Evolutionary conservation across 2,113 vertebrate species (phyloP), one percentile per base, ranked within the genome.

Genomic region (Epinephelus cyanopodus): DNA sequence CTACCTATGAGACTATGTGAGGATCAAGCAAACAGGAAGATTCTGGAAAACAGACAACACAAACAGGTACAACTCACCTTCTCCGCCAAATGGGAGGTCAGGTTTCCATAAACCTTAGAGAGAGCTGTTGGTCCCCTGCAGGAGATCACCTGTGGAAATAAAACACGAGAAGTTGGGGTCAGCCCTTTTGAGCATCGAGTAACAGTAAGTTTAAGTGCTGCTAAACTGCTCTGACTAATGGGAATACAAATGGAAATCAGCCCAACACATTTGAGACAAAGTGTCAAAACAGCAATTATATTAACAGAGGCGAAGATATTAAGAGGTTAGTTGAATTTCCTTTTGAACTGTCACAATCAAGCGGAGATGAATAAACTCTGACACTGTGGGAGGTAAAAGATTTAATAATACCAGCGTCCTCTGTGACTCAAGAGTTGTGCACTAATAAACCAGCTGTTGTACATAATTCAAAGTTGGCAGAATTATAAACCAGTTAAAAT

Each of bases 31-130:
- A 58, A 15, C 5, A 19, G 61, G 27, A 57, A 10, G 53, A 73
- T 18, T 45, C 50, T 3, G 27, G 8, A 27, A 27, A 45, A 52
- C 21, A 52, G 5, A 65, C 2, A 0, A 4, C 15, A 54, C 42
- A 52, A 71, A 77, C 5, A 27, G 25, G 1, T 9, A 6, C 2
- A 72, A 66, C 90, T 87, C 76, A 92, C 93, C 90, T 93, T 93
- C 90, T 91, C 86, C 89, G 82, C 87, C 84, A 90, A 45, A 79
- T 57, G 76, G 87, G 85, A 93, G 86, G 81, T 94, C 93, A 93
- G 87, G 87, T 92, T 95, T 92, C 93, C 92, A 93, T 93, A 90
- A 91, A 93, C 77, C 81, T 91, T 14, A 45, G 73, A 60, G 69
- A 84, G 71, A 79, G 83, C 84, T 70, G 73, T 63, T 48, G 17